Evolutionary conservation across 2,113 vertebrate genomes (phyloP).

Genomic region (Sitta europaea): DNA sequence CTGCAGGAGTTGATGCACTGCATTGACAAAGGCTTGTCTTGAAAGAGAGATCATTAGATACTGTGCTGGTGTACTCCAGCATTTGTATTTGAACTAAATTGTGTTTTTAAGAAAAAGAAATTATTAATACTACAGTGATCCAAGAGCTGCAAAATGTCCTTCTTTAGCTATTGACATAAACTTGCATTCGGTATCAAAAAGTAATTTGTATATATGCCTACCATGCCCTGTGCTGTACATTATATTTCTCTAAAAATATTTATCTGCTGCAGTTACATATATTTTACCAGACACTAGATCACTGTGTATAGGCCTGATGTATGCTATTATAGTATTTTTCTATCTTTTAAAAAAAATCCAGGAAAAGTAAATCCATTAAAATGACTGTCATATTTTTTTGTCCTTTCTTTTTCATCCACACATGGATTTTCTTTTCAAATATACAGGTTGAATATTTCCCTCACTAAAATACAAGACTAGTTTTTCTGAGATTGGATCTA

Average conservation of each 20-base stretch:
- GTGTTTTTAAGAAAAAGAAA: background rate
- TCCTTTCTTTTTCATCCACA: background rate
- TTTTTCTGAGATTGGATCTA: background rate
- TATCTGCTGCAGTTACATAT: background rate
- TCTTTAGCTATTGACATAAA: background rate
- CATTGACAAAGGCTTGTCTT: background rate
- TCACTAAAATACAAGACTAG: background rate
- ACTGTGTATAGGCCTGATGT: background rate
- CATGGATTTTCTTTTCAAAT: background rate
- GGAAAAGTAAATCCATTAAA: background rate
- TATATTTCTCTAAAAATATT: background rate
- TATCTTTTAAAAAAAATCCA: background rate
- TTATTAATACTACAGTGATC: background rate
- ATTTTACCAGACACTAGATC: background rate
- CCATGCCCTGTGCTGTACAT: background rate
- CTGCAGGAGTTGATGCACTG: background rate
- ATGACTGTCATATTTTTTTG: background rate
- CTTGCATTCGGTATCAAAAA: constrained; percentile 4
- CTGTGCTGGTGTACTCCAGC: background rate
- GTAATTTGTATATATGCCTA: background rate
- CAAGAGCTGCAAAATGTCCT: background rate
- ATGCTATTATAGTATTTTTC: background rate
- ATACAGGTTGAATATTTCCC: background rate
- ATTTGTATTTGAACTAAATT: constrained; percentile 9
- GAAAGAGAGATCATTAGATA: constrained; percentile 30